Conservation (phyloP, 2,797 vertebrate genomes). For the Enteromius viviparus region DNA sequence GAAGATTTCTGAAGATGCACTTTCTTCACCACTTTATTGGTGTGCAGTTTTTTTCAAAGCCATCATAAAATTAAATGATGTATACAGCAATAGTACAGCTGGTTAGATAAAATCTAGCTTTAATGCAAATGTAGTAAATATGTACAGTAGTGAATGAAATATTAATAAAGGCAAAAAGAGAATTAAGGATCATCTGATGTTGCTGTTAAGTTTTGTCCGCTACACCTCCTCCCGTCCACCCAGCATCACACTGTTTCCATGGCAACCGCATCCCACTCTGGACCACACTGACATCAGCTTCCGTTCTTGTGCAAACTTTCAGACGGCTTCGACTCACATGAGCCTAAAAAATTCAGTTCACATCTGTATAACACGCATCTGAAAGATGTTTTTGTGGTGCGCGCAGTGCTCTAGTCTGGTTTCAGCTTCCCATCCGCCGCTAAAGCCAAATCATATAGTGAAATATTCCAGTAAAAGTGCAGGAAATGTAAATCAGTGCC, state of each 20-base stretch:
- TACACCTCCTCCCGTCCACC: neutral
- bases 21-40: no score
- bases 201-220: neutral
- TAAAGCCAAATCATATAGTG: conserved; percentile 28
- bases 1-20: no score
- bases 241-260: neutral
- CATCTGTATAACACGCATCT: neutral
- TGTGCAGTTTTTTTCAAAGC: no score
- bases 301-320: neutral
- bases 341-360: neutral
- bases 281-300: neutral
- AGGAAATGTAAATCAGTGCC: conserved; percentile 59
- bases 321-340: neutral
- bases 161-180: no score
- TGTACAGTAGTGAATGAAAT: no score
- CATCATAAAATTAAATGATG: no score
- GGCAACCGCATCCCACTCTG: neutral
- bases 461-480: conserved; percentile 54
- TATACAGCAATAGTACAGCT: no score
- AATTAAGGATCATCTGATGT: neutral
- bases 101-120: no score
- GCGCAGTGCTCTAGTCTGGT: neutral
- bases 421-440: neutral
- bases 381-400: neutral
- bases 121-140: no score